Evolutionary conservation across 2,113 vertebrate genomes (phyloP).

Genomic region (Myiozetetes cayanensis): DNA sequence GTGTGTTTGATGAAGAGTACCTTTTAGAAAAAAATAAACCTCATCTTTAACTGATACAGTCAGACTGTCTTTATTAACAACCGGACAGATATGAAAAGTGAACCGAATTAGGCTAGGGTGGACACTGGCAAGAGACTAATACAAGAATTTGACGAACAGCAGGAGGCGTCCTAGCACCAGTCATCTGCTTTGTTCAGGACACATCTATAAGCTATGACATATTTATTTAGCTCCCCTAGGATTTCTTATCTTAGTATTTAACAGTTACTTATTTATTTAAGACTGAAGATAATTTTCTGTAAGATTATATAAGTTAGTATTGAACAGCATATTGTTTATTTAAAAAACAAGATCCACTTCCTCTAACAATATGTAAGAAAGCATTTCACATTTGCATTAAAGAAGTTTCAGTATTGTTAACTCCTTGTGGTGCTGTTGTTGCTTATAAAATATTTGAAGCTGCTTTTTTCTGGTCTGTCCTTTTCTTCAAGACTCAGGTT

Average conservation of each 20-base stretch:
- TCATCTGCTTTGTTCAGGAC: constrained; percentile 29
- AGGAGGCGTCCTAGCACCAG: constrained; percentile 79
- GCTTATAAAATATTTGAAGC: constrained; percentile 52
- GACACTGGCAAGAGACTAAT: constrained; percentile 79
- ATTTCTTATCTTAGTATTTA: too few relatives aligned
- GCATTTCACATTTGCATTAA: constrained; percentile 48
- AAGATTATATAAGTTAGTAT: too few relatives aligned
- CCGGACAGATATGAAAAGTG: too few relatives aligned
- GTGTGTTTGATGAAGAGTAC: too few relatives aligned
- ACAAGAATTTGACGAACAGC: constrained; percentile 85
- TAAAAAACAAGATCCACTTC: constrained; percentile 68
- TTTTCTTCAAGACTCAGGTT: constrained; percentile 63
- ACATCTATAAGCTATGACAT: neutral
- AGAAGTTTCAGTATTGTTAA: constrained; percentile 71
- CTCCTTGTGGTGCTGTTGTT: neutral
- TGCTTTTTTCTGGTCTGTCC: constrained; percentile 70
- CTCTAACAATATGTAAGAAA: constrained; percentile 47
- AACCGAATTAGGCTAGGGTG: too few relatives aligned
- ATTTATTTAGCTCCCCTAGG: too few relatives aligned
- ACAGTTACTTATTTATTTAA: too few relatives aligned
- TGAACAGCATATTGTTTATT: constrained; percentile 75
- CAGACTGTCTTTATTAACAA: too few relatives aligned
- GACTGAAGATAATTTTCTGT: too few relatives aligned
- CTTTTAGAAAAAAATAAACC: too few relatives aligned
- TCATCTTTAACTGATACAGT: too few relatives aligned